A percentile compares a stretch with the other conserved stretches of the same genome.
Conservation (phyloP, 2,113 vertebrate genomes). For the Porphyrio hochstetteri region DNA sequence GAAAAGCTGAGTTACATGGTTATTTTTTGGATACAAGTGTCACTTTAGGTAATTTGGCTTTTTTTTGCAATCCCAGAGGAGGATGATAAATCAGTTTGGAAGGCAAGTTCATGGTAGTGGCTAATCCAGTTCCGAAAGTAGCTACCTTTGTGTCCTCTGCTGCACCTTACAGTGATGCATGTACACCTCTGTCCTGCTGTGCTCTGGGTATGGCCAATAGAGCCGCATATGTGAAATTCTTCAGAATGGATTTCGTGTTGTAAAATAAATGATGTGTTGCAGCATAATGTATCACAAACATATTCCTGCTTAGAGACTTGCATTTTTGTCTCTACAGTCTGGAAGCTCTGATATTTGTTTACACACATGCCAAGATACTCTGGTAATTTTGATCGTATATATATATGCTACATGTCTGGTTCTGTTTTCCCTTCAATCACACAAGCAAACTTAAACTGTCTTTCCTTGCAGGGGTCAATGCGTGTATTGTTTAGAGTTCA, state of each 20-base stretch:
- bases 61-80: background rate
- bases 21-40: background rate
- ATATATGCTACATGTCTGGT: background rate
- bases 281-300: background rate
- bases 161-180: background rate
- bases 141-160: background rate
- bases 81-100: background rate
- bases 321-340: background rate
- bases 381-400: background rate
- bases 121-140: background rate
- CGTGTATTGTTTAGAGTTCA: constrained; percentile 12
- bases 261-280: background rate
- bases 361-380: background rate
- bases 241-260: background rate
- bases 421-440: background rate
- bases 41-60: background rate
- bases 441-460: background rate
- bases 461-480: background rate
- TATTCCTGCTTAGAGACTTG: background rate
- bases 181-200: accelerated
- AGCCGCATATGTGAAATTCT: background rate
- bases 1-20: background rate
- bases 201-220: background rate
- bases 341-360: background rate
- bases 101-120: background rate